Conservation (phyloP, 30 jellyfish, hydroid and myxozoan genomes). For the Mastigias papua region DNA sequence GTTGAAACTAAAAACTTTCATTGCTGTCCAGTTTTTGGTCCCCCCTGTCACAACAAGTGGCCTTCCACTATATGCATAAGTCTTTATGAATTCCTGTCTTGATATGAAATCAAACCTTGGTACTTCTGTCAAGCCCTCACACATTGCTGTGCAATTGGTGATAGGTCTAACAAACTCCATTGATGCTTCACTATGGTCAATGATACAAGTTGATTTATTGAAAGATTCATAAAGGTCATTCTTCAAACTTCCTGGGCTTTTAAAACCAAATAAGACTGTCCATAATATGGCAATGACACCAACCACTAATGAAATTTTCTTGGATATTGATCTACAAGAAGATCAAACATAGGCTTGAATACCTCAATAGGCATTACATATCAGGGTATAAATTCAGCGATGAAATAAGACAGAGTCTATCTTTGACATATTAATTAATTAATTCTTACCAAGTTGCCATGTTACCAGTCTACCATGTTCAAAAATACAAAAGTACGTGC, state of each 20-base stretch:
- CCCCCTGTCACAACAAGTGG: constrained; percentile 95
- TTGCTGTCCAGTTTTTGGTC: constrained; percentile 91
- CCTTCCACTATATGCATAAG: constrained; percentile 89
- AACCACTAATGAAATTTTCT: constrained; percentile 1
- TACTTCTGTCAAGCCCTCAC: constrained; percentile 87
- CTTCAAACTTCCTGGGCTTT: constrained; percentile 25
- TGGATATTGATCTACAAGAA: constrained; percentile 13
- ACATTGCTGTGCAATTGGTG: constrained; percentile 80
- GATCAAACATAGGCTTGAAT: neutral
- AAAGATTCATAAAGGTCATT: neutral
- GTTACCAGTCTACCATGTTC: too few species aligned
- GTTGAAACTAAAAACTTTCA: constrained; percentile 63
- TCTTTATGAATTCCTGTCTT: constrained; percentile 71
- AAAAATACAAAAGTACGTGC: too few species aligned
- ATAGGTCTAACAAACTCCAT: constrained; percentile 80
- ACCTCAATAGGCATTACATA: neutral
- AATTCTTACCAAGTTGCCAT: too few species aligned
- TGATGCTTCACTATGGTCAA: constrained; percentile 61
- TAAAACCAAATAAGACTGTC: constrained; percentile 50
- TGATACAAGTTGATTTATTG: constrained; percentile 39
- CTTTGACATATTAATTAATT: too few species aligned
- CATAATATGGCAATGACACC: constrained; percentile 52
- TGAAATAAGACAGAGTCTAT: too few species aligned
- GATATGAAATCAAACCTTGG: constrained; percentile 74
- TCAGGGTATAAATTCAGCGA: neutral